Base-by-base conservation (phyloP, 2,113 vertebrate genomes). In the Cyprinodon brontotheroides region DNA sequence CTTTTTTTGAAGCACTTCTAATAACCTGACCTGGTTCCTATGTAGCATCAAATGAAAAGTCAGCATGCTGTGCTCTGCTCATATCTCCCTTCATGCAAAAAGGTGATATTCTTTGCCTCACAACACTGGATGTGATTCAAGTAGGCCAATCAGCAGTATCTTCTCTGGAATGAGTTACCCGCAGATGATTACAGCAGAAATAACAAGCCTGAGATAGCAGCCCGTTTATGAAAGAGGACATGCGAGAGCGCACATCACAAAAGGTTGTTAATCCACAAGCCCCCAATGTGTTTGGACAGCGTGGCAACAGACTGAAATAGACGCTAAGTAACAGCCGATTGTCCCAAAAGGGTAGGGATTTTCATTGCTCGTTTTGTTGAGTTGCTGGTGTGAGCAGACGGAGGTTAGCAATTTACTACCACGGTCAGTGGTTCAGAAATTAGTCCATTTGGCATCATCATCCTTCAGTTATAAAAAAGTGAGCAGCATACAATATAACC, bases 71-170 rank as follows among this genome's bases (percentile, higher is more conserved):
- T 4, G 13, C 65, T 80, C 11, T 60, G 50, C 61, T 74, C 69
- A 61, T n/a, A 29, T 14, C 72, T 76, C 20, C 59, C 67, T 69
- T 83, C 83, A 90, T 79, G 71, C 82, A 90, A 86, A 87, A 77
- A 81, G 82, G 73, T 88, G 84, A 86, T 70, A 84, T 81, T 89
- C 72, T 59, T 67, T 22, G 29, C 72, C 68, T 79, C 73, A 86
- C 78, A 92, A 87, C 72, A 82, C 71, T 92, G 91, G 88, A 83
- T 0, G 1, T 40, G 75, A 65, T 88, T 89, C 87, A 91, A 92
- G 81, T 91, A 86, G 91, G 91, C 80, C 91, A 90, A 85, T 88
- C 85, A 81, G 40, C 66, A 74, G 68, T 61, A 87, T 83, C 84
- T 83, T 83, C 82, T 87, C 78, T 82, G 66, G 79, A 86, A 72